A percentile compares a stretch with the other conserved stretches of the same genome.
Conservation (phyloP, 1,140 invertebrate species). For the Danaus plexippus region DNA sequence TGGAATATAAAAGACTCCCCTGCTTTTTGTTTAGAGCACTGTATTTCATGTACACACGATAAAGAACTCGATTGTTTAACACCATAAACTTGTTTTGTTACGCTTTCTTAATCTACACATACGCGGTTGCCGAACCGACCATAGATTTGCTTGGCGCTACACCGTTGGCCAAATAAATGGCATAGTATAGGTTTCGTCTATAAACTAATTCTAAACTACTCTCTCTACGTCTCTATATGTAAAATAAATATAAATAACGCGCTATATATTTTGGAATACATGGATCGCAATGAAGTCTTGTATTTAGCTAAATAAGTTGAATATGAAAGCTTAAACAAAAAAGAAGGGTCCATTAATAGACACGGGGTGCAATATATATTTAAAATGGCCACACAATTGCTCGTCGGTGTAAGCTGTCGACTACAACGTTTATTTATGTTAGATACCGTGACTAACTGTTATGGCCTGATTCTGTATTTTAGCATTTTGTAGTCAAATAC, state of each 20-base stretch:
- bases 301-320: too few relatives aligned
- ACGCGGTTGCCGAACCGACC: constrained; percentile 18
- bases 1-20: too few relatives aligned
- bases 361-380: too few relatives aligned
- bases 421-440: constrained; percentile 5
- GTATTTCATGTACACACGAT: not conserved
- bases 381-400: not conserved
- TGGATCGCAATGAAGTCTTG: too few relatives aligned
- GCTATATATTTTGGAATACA: too few relatives aligned
- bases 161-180: constrained; percentile 9
- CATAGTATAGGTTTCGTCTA: constrained; percentile 1
- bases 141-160: constrained; percentile 11
- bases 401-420: not conserved
- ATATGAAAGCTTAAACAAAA: too few relatives aligned
- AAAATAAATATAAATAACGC: too few relatives aligned
- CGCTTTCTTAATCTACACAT: constrained; percentile 32
- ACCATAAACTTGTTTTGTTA: constrained; percentile 30
- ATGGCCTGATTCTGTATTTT: constrained; percentile 15
- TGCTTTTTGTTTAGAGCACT: not conserved
- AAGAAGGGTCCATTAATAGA: too few relatives aligned
- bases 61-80: constrained; percentile 17
- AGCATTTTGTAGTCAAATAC: too few relatives aligned
- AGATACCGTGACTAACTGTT: constrained; percentile 19
- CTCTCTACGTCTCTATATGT: too few relatives aligned
- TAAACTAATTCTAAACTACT: not conserved